Evolutionary conservation across 2,888 invertebrate species (phyloP), one percentile per base, ranked within the genome.

Genomic region (Drosophila affinis): DNA sequence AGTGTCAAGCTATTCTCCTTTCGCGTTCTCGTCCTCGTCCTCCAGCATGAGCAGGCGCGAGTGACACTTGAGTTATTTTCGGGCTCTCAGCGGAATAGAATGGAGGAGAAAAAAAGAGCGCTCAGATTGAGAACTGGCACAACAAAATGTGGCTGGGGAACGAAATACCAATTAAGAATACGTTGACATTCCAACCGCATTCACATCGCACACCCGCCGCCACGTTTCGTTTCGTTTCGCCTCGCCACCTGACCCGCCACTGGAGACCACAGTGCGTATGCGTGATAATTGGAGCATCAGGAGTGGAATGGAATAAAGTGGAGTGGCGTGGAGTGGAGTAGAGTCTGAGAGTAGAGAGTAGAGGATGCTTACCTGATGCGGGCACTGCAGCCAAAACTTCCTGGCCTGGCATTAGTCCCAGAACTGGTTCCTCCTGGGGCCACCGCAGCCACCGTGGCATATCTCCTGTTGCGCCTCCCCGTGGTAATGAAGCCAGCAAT

Each of bases 41-140:
- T 29, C 29, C 17, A 56, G 68, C 61, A 17, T 60, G 67, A 65
- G 69, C 54, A 67, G 57, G 61, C 77, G 72, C 72, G 62, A 75
- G 24, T 62, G 81, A 74, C 72, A 84, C 83, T 83, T 75, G 84
- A 83, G 83, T 87, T 87, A 83, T 82, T 82, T 82, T 86, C 71
- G 86, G 73, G 51, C 47, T 64, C 60, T 67, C 57, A 7, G 9
- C 24, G 57, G 21, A 45, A 24, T 46, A 48, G 65, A 51, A 45
- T 59, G 56, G 55, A 62, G 63, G 51, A 55, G 47, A 44, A 65
- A 65, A 76, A 64, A 71, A 27, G 45, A 49, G 64, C 14, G 64
- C 64, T 29, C 54, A 63, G 65, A 65, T 65, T 65, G 63, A 39
- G 12, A 52, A 55, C 72, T 67, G 67, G 69, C 52, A 67, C 75